Conservation (phyloP, 2,888 invertebrate species). For the Mongoloraphidia duomilia region DNA sequence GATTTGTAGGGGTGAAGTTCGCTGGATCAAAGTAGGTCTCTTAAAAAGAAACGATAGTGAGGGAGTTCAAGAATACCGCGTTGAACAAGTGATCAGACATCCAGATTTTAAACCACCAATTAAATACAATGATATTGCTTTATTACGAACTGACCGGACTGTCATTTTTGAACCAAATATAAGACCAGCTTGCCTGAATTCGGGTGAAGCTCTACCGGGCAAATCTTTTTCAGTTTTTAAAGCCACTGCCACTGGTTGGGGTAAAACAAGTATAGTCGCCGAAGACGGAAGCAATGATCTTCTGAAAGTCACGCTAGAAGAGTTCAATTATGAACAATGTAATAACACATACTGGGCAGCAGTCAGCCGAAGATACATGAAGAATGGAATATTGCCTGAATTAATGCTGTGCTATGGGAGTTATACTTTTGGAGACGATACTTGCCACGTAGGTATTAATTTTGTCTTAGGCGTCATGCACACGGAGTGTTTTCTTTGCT, state of each 20-base stretch:
- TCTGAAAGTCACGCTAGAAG: slow-evolving; percentile 29
- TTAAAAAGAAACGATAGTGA: slow-evolving; percentile 4
- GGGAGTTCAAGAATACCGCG: slow-evolving; percentile 22
- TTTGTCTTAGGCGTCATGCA: too few species aligned
- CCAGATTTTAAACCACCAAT: slow-evolving; percentile 27
- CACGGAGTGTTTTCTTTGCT: too few species aligned
- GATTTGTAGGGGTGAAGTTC: too few species aligned
- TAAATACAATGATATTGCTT: slow-evolving; percentile 37
- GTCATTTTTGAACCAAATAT: slow-evolving; percentile 27
- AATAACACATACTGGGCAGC: slow-evolving; percentile 16
- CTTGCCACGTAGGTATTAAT: slow-evolving; percentile 30
- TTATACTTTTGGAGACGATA: slow-evolving; percentile 27
- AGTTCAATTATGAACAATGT: slow-evolving; percentile 22
- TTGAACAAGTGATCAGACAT: slow-evolving; percentile 26
- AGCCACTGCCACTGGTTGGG: slow-evolving; percentile 34
- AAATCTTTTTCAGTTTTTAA: slow-evolving; percentile 6
- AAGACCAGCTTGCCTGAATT: slow-evolving; percentile 32
- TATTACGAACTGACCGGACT: slow-evolving; percentile 27
- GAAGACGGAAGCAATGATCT: slow-evolving; percentile 21
- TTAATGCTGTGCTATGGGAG: slow-evolving; percentile 34
- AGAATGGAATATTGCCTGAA: slow-evolving; percentile 25
- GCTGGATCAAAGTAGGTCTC: too few species aligned
- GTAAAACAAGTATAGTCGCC: slow-evolving; percentile 21
- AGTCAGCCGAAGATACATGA: slow-evolving; percentile 20
- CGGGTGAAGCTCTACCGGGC: slow-evolving; percentile 11